Percentiles rank a stretch among this genome's conserved stretches.
These are phyloP conservation scores for Caenorhabditis sinica DNA, from an alignment of 2,888 invertebrate species.

Conservation along the genomic window DNA sequence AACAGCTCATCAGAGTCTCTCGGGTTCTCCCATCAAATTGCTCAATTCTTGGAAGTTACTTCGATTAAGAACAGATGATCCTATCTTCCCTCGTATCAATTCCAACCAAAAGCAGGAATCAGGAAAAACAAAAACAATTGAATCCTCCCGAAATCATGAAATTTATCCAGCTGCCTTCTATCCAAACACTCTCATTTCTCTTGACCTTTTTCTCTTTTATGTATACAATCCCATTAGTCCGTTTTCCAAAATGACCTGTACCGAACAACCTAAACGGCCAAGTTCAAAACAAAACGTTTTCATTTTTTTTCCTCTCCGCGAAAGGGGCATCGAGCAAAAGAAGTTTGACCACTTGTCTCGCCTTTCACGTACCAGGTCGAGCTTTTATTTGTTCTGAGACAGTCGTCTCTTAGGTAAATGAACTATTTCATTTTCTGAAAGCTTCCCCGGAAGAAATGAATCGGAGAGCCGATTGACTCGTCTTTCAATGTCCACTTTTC, in stretches of 20 bases:
- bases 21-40: too few species aligned
- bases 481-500: slow-evolving; percentile 60
- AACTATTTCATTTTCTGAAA: slow-evolving; percentile 37
- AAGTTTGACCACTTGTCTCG: slow-evolving; percentile 64
- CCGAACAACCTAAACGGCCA: slow-evolving; percentile 21
- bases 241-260: slow-evolving; percentile 26
- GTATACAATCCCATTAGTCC: slow-evolving; percentile 29
- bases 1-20: too few species aligned
- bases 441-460: slow-evolving; percentile 49
- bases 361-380: slow-evolving; percentile 67
- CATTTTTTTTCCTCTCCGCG: slow-evolving; percentile 21
- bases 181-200: slow-evolving; percentile 25
- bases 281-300: slow-evolving; percentile 43
- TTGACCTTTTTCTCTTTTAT: slow-evolving; percentile 19
- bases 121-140: background rate
- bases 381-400: slow-evolving; percentile 53
- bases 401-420: slow-evolving; percentile 47
- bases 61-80: too few species aligned
- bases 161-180: slow-evolving; percentile 37
- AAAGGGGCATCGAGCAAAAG: slow-evolving; percentile 41
- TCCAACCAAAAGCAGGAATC: background rate
- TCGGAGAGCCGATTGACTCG: slow-evolving; percentile 39
- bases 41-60: too few species aligned
- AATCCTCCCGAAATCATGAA: background rate
- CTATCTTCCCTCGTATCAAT: too few species aligned